Conservation (phyloP, 2,797 vertebrate species). For the Halcyon smyrnensis region DNA sequence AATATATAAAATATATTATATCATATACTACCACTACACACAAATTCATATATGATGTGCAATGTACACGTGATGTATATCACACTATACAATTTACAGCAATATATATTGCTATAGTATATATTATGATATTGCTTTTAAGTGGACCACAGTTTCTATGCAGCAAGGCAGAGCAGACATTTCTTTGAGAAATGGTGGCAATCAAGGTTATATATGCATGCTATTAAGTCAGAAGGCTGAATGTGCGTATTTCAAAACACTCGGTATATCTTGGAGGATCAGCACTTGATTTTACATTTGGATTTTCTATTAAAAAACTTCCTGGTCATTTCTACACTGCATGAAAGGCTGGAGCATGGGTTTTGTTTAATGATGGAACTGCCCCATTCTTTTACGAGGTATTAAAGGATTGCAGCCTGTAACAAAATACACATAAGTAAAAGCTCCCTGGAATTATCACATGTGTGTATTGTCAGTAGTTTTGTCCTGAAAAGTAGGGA, state of each 20-base stretch:
- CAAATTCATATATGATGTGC: background rate
- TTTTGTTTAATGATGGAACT: background rate
- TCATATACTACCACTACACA: background rate
- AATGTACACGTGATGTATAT: background rate
- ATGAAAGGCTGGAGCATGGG: background rate
- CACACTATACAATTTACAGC: background rate
- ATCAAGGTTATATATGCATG: background rate
- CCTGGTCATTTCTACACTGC: background rate
- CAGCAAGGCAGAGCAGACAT: background rate
- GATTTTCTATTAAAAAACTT: background rate
- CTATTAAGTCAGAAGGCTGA: background rate
- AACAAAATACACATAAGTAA: background rate
- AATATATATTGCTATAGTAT: background rate
- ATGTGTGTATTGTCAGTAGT: background rate
- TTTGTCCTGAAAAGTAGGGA: background rate
- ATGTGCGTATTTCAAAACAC: accelerated
- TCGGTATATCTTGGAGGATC: background rate
- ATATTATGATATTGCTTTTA: background rate
- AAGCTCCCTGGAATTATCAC: background rate
- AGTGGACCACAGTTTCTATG: background rate
- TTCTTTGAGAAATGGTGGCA: background rate
- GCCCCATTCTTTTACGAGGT: background rate
- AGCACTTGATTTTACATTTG: background rate
- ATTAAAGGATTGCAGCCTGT: background rate
- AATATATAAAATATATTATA: background rate